These are phyloP conservation scores for Hylaeus volcanicus DNA, from an alignment of 1,140 invertebrate genomes.

Conservation along the genomic window DNA sequence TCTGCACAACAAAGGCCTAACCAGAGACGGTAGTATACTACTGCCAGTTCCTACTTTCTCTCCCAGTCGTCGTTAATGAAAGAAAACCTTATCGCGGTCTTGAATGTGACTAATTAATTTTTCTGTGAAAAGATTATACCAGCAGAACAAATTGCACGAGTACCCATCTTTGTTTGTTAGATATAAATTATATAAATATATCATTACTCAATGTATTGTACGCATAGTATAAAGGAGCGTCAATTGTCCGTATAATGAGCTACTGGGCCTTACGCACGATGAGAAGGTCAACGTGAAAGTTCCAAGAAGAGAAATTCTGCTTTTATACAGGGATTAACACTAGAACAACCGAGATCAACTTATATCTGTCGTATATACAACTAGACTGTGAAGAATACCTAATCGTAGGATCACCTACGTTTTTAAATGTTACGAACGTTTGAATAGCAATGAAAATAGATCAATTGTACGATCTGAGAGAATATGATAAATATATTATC, in stretches of 20 bases:
- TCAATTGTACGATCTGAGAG: too few relatives aligned
- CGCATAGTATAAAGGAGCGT: conserved; percentile 15
- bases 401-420: too few relatives aligned
- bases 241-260: conserved; percentile 51
- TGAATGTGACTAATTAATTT: conserved; percentile 3
- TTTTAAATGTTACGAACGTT: too few relatives aligned
- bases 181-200: conserved; percentile 46
- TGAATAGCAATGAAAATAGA: too few relatives aligned
- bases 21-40: conserved; percentile 10
- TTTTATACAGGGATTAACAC: background rate
- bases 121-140: background rate
- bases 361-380: too few relatives aligned
- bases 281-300: background rate
- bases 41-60: conserved; percentile 44
- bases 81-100: background rate
- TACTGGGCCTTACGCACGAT: conserved; percentile 16
- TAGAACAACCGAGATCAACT: too few relatives aligned
- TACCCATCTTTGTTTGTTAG: conserved; percentile 3
- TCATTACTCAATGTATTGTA: conserved; percentile 29
- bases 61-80: conserved; percentile 10
- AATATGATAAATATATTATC: too few relatives aligned
- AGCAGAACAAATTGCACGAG: background rate
- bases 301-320: background rate
- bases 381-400: too few relatives aligned
- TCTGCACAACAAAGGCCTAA: conserved; percentile 25